Percentiles rank a stretch among this genome's conserved stretches.
These are phyloP conservation scores for Chorisops tibialis DNA, from an alignment of 2,888 invertebrate genomes.

Conservation along the genomic window DNA sequence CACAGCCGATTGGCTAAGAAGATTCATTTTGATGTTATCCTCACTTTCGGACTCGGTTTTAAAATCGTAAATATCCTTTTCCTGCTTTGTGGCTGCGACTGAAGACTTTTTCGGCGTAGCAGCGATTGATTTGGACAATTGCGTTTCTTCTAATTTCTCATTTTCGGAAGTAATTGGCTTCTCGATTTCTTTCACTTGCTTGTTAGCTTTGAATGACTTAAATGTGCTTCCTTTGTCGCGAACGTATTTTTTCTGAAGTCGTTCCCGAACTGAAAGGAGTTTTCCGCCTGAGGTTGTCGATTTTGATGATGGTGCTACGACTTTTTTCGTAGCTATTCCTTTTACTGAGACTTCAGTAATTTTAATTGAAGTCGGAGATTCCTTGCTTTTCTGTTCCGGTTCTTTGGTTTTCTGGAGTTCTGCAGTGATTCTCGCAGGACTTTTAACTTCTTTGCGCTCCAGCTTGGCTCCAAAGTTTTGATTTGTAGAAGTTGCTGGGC, in stretches of 20 bases:
- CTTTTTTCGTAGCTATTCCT: constrained; percentile 29
- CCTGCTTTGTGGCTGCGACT: constrained; percentile 29
- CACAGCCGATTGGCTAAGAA: constrained; percentile 39
- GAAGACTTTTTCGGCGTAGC: constrained; percentile 11
- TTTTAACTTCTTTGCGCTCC: constrained; percentile 33
- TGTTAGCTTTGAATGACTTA: constrained; percentile 29
- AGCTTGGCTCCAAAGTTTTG: constrained; percentile 34
- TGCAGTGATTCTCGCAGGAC: constrained; percentile 30
- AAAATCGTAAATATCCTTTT: constrained; percentile 47
- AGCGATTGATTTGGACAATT: not conserved
- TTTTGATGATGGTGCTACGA: not conserved
- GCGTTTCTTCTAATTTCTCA: constrained; percentile 44
- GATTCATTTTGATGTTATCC: constrained; percentile 50
- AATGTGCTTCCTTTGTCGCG: constrained; percentile 18
- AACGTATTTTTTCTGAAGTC: constrained; percentile 28
- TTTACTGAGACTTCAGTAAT: constrained; percentile 25
- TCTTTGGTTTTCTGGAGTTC: constrained; percentile 32
- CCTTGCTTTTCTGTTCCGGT: not conserved
- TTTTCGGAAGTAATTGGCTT: constrained; percentile 27
- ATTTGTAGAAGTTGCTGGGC: constrained; percentile 37
- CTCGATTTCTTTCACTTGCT: constrained; percentile 33
- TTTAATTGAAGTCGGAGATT: constrained; percentile 21
- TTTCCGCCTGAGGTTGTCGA: not conserved
- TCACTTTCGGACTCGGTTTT: constrained; percentile 51
- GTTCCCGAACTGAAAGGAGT: constrained; percentile 22